Percentiles rank a stretch among this genome's conserved stretches.
Conservation (phyloP, 2,113 vertebrate genomes). For the Clinocottus analis region DNA sequence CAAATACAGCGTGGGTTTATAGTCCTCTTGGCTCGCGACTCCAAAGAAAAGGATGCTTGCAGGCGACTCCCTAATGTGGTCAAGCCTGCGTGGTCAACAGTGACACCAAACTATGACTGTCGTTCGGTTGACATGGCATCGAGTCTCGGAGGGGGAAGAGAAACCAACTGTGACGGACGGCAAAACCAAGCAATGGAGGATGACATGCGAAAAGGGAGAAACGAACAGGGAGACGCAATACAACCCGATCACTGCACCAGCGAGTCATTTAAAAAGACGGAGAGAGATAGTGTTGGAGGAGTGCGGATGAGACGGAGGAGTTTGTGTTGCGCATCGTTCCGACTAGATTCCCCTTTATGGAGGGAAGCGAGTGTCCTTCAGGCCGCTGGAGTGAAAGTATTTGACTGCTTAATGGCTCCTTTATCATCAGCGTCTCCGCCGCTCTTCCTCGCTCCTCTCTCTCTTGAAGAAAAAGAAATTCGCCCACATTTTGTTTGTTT, state of each 20-base stretch:
- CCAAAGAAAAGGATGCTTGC: conserved; percentile 56
- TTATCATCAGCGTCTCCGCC: conserved; percentile 1
- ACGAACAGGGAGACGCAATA: conserved; percentile 3
- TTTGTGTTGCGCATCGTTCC: conserved; percentile 5
- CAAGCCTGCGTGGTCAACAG: conserved; percentile 37
- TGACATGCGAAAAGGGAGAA: neutral
- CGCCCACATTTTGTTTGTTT: neutral
- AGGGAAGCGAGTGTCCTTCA: conserved; percentile 34
- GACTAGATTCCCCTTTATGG: conserved; percentile 51
- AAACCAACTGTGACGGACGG: conserved; percentile 16
- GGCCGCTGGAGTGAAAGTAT: conserved; percentile 22
- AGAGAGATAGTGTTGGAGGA: neutral
- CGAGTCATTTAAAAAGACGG: neutral
- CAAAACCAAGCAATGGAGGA: conserved; percentile 34
- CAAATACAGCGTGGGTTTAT: conserved; percentile 65
- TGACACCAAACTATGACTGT: conserved; percentile 49
- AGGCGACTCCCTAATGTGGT: conserved; percentile 60
- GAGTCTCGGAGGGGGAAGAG: neutral
- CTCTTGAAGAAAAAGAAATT: neutral
- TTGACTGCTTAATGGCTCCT: conserved; percentile 18
- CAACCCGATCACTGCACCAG: conserved; percentile 12
- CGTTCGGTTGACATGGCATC: conserved; percentile 32
- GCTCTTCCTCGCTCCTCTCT: neutral
- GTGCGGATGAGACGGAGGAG: neutral
- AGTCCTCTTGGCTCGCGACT: conserved; percentile 50